Percentiles rank a stretch among this genome's conserved stretches.
Evolutionary conservation across 2,797 vertebrate species (phyloP).

Genomic region (Heterohyrax brucei): DNA sequence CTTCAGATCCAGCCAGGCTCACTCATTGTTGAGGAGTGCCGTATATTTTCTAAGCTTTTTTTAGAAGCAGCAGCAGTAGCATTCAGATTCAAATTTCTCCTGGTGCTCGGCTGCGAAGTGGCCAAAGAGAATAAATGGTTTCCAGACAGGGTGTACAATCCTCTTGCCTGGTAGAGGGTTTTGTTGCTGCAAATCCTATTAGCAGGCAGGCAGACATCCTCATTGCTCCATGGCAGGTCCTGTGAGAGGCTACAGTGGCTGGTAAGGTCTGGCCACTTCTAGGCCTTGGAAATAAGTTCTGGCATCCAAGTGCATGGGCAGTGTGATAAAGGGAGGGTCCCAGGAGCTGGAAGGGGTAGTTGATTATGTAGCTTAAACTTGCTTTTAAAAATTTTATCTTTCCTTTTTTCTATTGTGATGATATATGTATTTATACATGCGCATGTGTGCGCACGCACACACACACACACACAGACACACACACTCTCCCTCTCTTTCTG

Average conservation of each 20-base stretch:
- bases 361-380: not conserved
- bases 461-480: too few relatives aligned
- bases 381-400: not conserved
- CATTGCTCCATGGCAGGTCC: not conserved
- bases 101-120: constrained; percentile 71
- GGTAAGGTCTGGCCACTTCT: not conserved
- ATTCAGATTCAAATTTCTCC: constrained; percentile 84
- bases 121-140: constrained; percentile 65
- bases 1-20: constrained; percentile 32
- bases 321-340: not conserved
- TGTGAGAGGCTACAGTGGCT: not conserved
- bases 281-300: not conserved
- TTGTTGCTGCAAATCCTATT: constrained; percentile 66
- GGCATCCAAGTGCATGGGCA: not conserved
- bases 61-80: constrained; percentile 57
- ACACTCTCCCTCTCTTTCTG: too few relatives aligned
- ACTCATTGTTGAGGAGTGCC: constrained; percentile 51
- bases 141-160: constrained; percentile 16
- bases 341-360: not conserved
- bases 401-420: too few relatives aligned
- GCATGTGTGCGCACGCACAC: too few relatives aligned
- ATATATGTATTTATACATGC: too few relatives aligned
- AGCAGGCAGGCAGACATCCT: constrained; percentile 32
- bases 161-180: not conserved
- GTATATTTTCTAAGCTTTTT: constrained; percentile 72